Conservation (phyloP, 2,797 vertebrate genomes). For the Glyptemys insculpta region DNA sequence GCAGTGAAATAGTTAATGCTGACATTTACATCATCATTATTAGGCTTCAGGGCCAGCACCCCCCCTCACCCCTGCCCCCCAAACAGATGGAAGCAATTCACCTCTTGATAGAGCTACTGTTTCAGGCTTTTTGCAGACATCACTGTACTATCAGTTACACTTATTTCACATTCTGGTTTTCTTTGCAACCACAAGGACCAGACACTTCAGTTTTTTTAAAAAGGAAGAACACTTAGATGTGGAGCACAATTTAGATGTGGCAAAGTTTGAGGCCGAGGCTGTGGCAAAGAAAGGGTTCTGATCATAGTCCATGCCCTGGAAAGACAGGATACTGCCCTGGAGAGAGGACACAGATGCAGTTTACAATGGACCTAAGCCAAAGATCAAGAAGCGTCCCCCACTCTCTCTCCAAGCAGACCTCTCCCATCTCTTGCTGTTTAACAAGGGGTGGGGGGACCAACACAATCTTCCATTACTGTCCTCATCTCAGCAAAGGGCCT, state of each 20-base stretch:
- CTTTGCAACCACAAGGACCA: neutral
- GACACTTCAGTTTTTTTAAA: neutral
- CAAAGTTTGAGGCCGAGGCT: neutral
- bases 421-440: neutral
- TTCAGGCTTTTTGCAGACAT: neutral
- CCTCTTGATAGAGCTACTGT: neutral
- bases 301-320: neutral
- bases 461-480: neutral
- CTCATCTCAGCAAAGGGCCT: neutral
- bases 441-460: neutral
- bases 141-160: too few species aligned
- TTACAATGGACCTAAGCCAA: neutral
- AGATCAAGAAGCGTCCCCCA: neutral
- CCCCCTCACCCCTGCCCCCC: accelerated
- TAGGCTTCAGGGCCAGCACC: neutral
- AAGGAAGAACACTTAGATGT: neutral
- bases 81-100: neutral
- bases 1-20: neutral
- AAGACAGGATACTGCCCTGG: neutral
- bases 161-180: neutral
- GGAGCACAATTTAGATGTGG: neutral
- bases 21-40: neutral
- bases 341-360: neutral
- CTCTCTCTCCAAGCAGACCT: neutral
- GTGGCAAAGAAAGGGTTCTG: neutral